Evolutionary conservation across 2,797 vertebrate species (phyloP), one percentile per base, ranked within the genome.

Genomic region (Pelobates cultripes): DNA sequence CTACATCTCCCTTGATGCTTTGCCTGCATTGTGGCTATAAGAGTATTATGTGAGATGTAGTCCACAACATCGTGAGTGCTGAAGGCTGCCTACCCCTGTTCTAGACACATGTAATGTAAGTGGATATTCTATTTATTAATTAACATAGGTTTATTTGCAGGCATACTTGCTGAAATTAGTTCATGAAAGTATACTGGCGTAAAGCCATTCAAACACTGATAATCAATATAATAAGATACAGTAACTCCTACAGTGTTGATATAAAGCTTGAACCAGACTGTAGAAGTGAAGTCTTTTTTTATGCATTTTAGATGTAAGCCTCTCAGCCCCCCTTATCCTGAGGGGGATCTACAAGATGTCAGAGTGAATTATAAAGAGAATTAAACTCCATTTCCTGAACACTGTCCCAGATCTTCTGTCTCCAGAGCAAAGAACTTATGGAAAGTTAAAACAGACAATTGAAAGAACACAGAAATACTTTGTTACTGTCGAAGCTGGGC

Each of bases 381-480:
- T 75, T 7, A 44, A 79, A 55, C 57, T 75, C 17, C 41, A 3
- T 70, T 75, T 79, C 77, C 77, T 76, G 77, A 79, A 57, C 41
- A 10, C 67, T 43, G 77, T 66, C 77, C 77, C 77, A 75, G 72
- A 79, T 84, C 47, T 61, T n/a, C 7, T 12, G 72, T 84, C 77
- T 76, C 66, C 72, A 66, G 77, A 71, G 77, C 47, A 15, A 28
- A 61, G 42, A 40, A 70, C 28, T 28, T 17, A 40, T 55, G 57
- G 60, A 84, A 79, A 75, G 15, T 43, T 47, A 44, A 70, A 69
- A 66, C 76, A 75, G 82, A 84, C 82, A 84, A 83, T 79, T 75
- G 82, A 84, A 55, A 70, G 77, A 83, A 79, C 67, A 71, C 82
- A 79, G 77, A 71, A 41, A 14, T 53, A 12, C 64, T 60, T 12